Evolutionary conservation across 2,113 vertebrate species (phyloP).

Genomic region (Rhinoptilus africanus): DNA sequence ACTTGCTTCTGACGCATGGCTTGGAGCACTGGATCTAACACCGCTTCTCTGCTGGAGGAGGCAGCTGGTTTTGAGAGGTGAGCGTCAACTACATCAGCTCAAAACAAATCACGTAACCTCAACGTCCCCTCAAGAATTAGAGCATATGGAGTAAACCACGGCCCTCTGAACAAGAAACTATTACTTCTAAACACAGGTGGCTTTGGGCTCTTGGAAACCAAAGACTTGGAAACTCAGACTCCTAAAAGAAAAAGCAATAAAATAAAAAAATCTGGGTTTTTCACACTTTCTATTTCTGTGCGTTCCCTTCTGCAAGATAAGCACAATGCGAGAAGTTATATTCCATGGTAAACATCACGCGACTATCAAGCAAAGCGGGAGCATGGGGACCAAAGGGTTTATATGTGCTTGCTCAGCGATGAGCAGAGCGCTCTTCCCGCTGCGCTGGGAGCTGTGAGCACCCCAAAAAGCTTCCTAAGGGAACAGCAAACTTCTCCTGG

Average conservation of each 20-base stretch:
- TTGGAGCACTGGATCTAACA: not conserved
- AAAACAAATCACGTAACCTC: not conserved
- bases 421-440: not conserved
- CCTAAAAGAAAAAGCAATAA: not conserved
- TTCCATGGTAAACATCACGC: not conserved
- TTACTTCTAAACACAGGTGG: not conserved
- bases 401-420: rapidly evolving
- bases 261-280: not conserved
- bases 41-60: not conserved
- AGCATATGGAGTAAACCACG: not conserved
- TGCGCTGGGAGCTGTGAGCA: not conserved
- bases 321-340: not conserved
- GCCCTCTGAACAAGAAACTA: not conserved
- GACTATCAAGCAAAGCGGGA: not conserved
- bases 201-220: not conserved
- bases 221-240: not conserved
- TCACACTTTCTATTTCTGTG: not conserved
- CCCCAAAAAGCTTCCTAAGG: not conserved
- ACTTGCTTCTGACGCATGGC: not conserved
- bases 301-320: not conserved
- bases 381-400: not conserved
- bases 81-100: not conserved
- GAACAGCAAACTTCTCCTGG: not conserved
- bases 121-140: not conserved
- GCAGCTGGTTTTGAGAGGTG: not conserved